These are phyloP conservation scores for Acronicta alni DNA, from an alignment of 2,888 invertebrate genomes.

Conservation along the genomic window DNA sequence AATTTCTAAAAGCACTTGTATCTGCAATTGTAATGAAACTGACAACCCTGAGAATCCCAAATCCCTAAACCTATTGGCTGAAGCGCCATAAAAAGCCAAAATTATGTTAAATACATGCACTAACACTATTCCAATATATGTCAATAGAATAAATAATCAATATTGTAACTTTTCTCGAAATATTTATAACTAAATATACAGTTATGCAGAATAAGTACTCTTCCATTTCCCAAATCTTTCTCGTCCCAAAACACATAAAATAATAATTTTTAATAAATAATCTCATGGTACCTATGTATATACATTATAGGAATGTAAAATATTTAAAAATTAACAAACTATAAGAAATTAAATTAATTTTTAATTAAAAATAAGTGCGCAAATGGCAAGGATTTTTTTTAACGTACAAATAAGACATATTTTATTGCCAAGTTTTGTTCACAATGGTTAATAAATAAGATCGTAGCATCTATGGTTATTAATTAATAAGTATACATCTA, in stretches of 20 bases:
- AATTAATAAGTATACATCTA: too few species aligned
- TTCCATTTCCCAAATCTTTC: conserved; percentile 58
- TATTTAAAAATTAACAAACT: conserved; percentile 42
- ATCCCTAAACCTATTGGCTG: conserved; percentile 43
- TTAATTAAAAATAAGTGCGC: conserved; percentile 16
- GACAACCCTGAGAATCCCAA: conserved; percentile 50
- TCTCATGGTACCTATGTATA: conserved; percentile 42
- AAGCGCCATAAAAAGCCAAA: conserved; percentile 47
- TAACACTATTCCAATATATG: conserved; percentile 56
- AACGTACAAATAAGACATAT: conserved; percentile 15
- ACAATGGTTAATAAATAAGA: conserved; percentile 2
- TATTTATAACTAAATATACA: conserved; percentile 43
- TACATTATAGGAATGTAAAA: conserved; percentile 55
- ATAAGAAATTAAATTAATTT: conserved; percentile 1
- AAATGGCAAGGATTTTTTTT: conserved; percentile 34
- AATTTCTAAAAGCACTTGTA: conserved; percentile 12
- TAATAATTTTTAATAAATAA: conserved; percentile 35
- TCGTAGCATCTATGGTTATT: too few species aligned
- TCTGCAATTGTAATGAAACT: conserved; percentile 18
- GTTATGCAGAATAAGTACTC: conserved; percentile 61
- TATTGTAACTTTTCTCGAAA: conserved; percentile 38
- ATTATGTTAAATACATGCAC: conserved; percentile 50
- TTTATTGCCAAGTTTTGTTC: conserved; percentile 8
- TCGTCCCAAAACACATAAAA: conserved; percentile 44
- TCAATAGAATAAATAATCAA: conserved; percentile 60